phyloP scores from a whole-genome alignment of 2,888 invertebrate species.

The Portevinia maculata region DNA sequence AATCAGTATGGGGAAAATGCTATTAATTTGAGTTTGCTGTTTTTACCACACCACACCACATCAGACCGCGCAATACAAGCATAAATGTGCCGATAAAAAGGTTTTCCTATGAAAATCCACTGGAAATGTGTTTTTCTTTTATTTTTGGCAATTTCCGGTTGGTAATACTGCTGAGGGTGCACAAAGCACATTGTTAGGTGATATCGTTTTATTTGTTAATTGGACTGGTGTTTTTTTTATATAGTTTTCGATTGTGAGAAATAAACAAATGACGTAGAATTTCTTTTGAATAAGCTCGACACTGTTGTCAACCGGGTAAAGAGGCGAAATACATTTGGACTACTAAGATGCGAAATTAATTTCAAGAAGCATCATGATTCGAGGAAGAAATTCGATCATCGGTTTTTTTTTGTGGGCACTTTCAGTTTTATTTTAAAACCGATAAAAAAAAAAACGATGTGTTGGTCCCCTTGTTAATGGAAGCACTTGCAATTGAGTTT shows the following conservation, averaged over 20 bases:
- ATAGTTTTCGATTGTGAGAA: constrained; percentile 25
- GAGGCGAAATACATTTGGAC: neutral
- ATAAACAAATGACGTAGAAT: constrained; percentile 37
- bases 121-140: constrained; percentile 46
- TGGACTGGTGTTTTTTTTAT: constrained; percentile 45
- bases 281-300: constrained; percentile 5
- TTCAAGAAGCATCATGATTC: constrained; percentile 1
- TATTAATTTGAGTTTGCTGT: constrained; percentile 52
- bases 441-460: too few relatives aligned
- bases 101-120: constrained; percentile 53
- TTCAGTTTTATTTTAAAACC: too few relatives aligned
- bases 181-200: constrained; percentile 55
- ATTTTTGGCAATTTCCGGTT: constrained; percentile 61
- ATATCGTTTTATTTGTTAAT: constrained; percentile 70
- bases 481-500: too few relatives aligned
- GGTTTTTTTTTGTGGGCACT: too few relatives aligned
- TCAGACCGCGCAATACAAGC: too few relatives aligned
- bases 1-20: constrained; percentile 51
- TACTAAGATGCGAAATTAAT: constrained; percentile 3
- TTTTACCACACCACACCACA: constrained; percentile 1
- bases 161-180: constrained; percentile 58
- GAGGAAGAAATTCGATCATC: constrained; percentile 5
- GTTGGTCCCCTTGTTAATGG: too few relatives aligned
- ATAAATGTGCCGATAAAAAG: constrained; percentile 45
- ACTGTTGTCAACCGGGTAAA: constrained; percentile 31